Conservation (phyloP, 2,113 vertebrate genomes). For the Phyllopteryx taeniolatus region DNA sequence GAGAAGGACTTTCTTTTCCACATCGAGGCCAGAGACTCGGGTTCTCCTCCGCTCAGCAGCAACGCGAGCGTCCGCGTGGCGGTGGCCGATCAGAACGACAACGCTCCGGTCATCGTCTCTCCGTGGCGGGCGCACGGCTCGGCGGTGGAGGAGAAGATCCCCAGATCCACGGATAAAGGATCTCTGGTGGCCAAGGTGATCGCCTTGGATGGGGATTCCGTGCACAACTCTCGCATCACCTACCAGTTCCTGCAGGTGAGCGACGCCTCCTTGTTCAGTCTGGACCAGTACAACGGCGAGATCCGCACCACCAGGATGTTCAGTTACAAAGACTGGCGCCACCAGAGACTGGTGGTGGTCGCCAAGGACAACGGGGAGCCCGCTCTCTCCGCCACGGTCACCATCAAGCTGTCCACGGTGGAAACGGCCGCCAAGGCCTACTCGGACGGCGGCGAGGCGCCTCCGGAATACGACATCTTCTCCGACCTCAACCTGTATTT, state of each 20-base stretch:
- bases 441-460: constrained; percentile 71
- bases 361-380: constrained; percentile 75
- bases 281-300: constrained; percentile 69
- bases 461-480: constrained; percentile 59
- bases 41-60: constrained; percentile 58
- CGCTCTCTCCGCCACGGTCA: constrained; percentile 74
- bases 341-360: constrained; percentile 70
- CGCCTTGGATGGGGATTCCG: constrained; percentile 66
- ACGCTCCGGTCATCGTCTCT: constrained; percentile 70
- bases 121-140: constrained; percentile 72
- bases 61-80: constrained; percentile 74
- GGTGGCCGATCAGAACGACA: constrained; percentile 79
- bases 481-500: constrained; percentile 58
- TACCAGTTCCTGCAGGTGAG: constrained; percentile 74
- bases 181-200: constrained; percentile 54
- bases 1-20: constrained; percentile 56
- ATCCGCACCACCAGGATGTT: constrained; percentile 75
- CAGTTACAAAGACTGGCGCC: constrained; percentile 66
- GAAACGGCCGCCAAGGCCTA: constrained; percentile 49
- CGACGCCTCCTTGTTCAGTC: constrained; percentile 71
- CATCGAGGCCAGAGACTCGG: constrained; percentile 57
- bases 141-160: constrained; percentile 60
- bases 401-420: constrained; percentile 64
- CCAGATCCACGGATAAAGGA: constrained; percentile 50
- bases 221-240: constrained; percentile 73